phyloP scores from a whole-genome alignment of 2,888 invertebrate genomes.

The Amphipyra berbera region DNA sequence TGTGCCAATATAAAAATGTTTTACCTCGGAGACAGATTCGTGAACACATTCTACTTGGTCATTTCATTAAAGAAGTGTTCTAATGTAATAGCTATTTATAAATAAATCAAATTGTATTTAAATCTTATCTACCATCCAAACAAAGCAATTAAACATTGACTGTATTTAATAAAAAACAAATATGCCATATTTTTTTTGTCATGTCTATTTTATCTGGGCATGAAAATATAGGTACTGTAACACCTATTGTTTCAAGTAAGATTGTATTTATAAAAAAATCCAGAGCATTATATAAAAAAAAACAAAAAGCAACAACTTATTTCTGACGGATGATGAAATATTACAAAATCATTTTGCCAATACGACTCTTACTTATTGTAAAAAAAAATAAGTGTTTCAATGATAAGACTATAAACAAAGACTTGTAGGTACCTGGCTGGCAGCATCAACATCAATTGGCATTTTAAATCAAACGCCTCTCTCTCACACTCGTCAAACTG shows the following conservation, averaged over 20 bases:
- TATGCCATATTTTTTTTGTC: too few species aligned
- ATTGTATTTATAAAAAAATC: too few species aligned
- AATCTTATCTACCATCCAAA: too few species aligned
- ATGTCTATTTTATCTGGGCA: too few species aligned
- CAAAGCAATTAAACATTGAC: too few species aligned
- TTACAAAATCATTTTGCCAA: not conserved
- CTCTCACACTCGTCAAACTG: constrained; percentile 77
- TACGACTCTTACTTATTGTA: not conserved
- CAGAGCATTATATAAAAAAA: too few species aligned
- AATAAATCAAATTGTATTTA: not conserved
- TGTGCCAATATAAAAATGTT: constrained; percentile 28
- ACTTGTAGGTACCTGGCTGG: constrained; percentile 80
- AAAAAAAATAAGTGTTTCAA: not conserved
- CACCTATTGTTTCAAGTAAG: too few species aligned
- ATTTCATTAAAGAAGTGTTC: not conserved
- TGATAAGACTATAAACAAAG: constrained; percentile 19
- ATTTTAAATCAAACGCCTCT: constrained; percentile 76
- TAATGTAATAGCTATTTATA: not conserved
- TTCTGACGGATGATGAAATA: too few species aligned
- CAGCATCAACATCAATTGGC: constrained; percentile 78
- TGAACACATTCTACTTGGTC: not conserved
- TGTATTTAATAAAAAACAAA: too few species aligned
- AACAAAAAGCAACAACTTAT: too few species aligned
- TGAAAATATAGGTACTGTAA: too few species aligned
- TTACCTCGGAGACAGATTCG: constrained; percentile 22